Evolutionary conservation across 2,113 vertebrate genomes (phyloP).

Genomic region (Entelurus aequoreus): DNA sequence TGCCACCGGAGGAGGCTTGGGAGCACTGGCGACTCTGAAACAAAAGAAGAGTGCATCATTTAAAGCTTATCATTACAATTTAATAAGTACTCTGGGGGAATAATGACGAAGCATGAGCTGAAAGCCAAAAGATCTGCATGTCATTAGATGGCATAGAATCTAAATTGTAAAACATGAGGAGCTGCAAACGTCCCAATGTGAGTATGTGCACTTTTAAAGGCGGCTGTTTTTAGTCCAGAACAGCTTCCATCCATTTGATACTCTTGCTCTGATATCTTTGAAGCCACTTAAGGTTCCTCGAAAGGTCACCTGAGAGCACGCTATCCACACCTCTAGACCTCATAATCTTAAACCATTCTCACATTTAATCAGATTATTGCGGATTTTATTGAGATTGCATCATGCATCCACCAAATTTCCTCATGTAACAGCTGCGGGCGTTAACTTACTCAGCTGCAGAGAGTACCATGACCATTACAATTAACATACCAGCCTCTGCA

Average conservation of each 20-base stretch:
- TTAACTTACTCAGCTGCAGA: too few species aligned
- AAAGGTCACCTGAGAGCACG: conserved; percentile 33
- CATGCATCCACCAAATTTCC: not conserved
- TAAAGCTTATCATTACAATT: conserved; percentile 3
- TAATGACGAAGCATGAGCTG: conserved; percentile 24
- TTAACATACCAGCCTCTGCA: too few species aligned
- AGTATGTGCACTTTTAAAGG: conserved; percentile 10
- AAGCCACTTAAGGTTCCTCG: conserved; percentile 19
- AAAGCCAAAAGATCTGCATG: conserved; percentile 9
- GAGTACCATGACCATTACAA: too few species aligned
- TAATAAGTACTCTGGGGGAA: conserved; percentile 15
- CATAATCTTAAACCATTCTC: conserved; percentile 5
- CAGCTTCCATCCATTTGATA: conserved; percentile 41
- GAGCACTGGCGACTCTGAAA: conserved; percentile 72
- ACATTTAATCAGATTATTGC: conserved; percentile 4
- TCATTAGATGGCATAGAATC: conserved; percentile 18
- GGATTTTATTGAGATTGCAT: conserved; percentile 5
- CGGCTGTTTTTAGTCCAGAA: conserved; percentile 35
- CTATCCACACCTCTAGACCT: conserved; percentile 5
- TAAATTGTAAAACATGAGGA: conserved; percentile 34
- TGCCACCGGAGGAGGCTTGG: conserved; percentile 77
- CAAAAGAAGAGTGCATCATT: conserved; percentile 17
- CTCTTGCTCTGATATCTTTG: conserved; percentile 13
- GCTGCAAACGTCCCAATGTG: conserved; percentile 16
- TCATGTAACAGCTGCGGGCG: too few species aligned